Evolutionary conservation across 2,888 invertebrate genomes (phyloP).

Genomic region (Digitonthophagus gazella): DNA sequence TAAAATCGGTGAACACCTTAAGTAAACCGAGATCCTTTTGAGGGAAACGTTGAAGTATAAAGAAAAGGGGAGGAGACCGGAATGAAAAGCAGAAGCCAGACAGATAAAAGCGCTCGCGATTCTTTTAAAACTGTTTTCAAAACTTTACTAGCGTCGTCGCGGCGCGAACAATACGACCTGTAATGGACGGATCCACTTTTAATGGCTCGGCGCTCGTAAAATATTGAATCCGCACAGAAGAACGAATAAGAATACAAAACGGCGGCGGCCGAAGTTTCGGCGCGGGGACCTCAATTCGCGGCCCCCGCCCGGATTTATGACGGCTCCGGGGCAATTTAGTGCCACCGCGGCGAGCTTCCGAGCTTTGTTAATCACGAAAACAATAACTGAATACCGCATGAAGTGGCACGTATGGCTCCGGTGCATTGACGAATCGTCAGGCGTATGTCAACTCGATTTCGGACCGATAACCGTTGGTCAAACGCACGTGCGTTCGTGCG

Average conservation of each 20-base stretch:
- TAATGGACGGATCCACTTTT: constrained; percentile 24
- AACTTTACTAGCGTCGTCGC: constrained; percentile 35
- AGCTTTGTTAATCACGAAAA: constrained; percentile 28
- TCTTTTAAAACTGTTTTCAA: constrained; percentile 38
- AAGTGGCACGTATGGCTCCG: constrained; percentile 28
- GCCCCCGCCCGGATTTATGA: constrained; percentile 10
- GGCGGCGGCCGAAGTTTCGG: constrained; percentile 2
- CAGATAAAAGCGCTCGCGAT: constrained; percentile 16
- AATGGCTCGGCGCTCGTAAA: constrained; percentile 28
- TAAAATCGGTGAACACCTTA: background rate
- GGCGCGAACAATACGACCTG: constrained; percentile 24
- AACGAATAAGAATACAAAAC: constrained; percentile 20
- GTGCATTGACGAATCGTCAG: constrained; percentile 29
- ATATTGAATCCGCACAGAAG: constrained; percentile 34
- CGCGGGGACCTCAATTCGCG: constrained; percentile 1
- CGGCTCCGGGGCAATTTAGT: constrained; percentile 1
- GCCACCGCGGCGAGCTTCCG: background rate
- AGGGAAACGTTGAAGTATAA: background rate
- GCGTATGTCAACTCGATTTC: constrained; percentile 28
- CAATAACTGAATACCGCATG: constrained; percentile 30
- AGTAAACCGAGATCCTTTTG: background rate
- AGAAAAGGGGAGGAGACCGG: background rate
- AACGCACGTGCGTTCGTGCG: constrained; percentile 22
- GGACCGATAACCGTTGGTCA: constrained; percentile 28
- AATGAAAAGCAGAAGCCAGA: background rate